Conservation (phyloP, 2,888 invertebrate species). For the Caenorhabditis plicata region DNA sequence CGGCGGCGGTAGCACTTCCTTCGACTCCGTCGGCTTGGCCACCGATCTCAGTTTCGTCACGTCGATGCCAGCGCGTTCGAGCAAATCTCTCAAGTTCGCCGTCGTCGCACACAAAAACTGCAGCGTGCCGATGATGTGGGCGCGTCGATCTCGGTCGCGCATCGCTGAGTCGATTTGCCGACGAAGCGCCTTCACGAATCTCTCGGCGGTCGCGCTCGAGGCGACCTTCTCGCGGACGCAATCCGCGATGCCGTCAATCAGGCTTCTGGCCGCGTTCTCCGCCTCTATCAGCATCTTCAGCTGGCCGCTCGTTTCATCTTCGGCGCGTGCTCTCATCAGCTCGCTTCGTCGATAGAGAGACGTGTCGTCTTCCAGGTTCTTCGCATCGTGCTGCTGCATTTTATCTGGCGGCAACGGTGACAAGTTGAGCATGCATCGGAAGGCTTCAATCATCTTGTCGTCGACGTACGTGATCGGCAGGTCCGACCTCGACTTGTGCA, state of each 20-base stretch:
- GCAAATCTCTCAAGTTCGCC: conserved; percentile 3
- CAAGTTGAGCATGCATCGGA: conserved; percentile 12
- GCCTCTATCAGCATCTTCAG: conserved; percentile 10
- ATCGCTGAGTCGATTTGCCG: conserved; percentile 2
- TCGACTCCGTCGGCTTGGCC: neutral
- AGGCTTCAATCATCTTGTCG: conserved; percentile 11
- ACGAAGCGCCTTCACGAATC: conserved; percentile 29
- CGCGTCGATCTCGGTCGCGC: neutral
- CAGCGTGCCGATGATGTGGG: conserved; percentile 8
- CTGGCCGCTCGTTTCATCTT: conserved; percentile 18
- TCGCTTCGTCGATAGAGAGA: conserved; percentile 11
- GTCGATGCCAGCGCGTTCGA: conserved; percentile 11
- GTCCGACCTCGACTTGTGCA: conserved; percentile 1
- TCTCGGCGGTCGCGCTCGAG: conserved; percentile 3
- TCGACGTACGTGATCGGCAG: conserved; percentile 16
- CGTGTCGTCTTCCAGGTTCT: conserved; percentile 8
- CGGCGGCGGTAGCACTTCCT: conserved; percentile 1
- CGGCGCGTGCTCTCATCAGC: conserved; percentile 10
- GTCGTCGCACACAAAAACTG: conserved; percentile 27
- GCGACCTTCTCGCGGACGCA: conserved; percentile 10
- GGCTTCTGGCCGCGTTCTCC: conserved; percentile 32
- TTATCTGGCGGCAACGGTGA: too few species aligned
- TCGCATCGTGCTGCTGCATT: too few species aligned
- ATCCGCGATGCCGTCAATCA: conserved; percentile 22
- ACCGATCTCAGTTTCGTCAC: conserved; percentile 1